Percentiles rank a stretch among this genome's conserved stretches.
Evolutionary conservation across 2,797 vertebrate genomes (phyloP).

Genomic region (Luscinia luscinia): DNA sequence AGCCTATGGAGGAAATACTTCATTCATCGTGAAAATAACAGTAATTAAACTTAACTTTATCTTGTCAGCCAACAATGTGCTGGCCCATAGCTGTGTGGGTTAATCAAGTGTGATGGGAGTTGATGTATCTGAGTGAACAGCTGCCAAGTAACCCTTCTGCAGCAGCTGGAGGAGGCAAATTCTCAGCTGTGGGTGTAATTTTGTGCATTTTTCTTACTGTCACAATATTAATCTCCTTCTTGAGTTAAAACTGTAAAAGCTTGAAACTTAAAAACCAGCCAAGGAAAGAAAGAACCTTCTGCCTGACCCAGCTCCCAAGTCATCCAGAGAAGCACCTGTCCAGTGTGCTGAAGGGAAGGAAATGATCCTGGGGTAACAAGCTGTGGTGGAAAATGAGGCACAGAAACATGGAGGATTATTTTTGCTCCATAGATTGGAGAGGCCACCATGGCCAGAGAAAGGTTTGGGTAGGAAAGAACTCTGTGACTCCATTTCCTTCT

Average conservation of each 20-base stretch:
- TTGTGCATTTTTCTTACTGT: constrained; percentile 34
- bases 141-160: constrained; percentile 45
- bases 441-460: background rate
- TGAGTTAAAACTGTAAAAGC: background rate
- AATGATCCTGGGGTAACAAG: background rate
- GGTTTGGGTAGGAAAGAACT: background rate
- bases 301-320: background rate
- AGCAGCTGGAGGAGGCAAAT: constrained; percentile 47
- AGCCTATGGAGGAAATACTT: constrained; percentile 63
- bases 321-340: background rate
- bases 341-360: background rate
- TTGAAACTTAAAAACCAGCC: constrained; percentile 6
- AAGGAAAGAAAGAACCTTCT: background rate
- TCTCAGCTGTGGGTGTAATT: constrained; percentile 10
- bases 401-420: background rate
- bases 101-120: constrained; percentile 67
- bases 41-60: constrained; percentile 77
- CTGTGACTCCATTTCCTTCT: background rate
- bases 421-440: background rate
- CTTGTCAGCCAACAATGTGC: constrained; percentile 67
- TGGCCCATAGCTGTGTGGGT: constrained; percentile 66
- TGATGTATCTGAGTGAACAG: constrained; percentile 35
- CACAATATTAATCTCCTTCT: constrained; percentile 17
- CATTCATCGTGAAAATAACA: constrained; percentile 73
- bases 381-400: background rate